Conservation (phyloP, 1,140 invertebrate species). For the Drosophila busckii region DNA sequence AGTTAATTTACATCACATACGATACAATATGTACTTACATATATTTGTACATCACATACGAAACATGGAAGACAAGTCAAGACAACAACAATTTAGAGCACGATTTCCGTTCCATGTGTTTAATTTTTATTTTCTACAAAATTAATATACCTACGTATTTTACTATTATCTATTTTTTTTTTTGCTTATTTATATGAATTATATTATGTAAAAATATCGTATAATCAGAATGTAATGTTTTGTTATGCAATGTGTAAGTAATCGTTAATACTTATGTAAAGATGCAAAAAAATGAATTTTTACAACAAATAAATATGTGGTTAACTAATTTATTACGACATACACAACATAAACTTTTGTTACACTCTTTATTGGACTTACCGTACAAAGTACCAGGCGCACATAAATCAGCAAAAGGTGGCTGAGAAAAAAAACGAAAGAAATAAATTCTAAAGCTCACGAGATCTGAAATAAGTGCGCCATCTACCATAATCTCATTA, state of each 20-base stretch:
- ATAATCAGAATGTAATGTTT: slow-evolving; percentile 62
- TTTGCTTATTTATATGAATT: slow-evolving; percentile 57
- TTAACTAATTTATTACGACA: slow-evolving; percentile 52
- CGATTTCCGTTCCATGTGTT: slow-evolving; percentile 32
- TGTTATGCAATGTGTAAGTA: slow-evolving; percentile 70
- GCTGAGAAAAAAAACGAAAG: too few species aligned
- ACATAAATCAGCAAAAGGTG: too few species aligned
- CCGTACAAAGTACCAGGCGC: too few species aligned
- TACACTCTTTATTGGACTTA: neutral
- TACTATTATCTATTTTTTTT: slow-evolving; percentile 15
- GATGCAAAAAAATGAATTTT: slow-evolving; percentile 26
- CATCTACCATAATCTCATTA: too few species aligned
- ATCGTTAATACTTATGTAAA: slow-evolving; percentile 44
- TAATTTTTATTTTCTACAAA: too few species aligned
- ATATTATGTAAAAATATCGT: slow-evolving; percentile 38
- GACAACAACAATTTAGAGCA: slow-evolving; percentile 23
- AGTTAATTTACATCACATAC: slow-evolving; percentile 5
- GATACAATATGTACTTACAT: slow-evolving; percentile 8
- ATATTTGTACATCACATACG: slow-evolving; percentile 1
- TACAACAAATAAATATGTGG: slow-evolving; percentile 48
- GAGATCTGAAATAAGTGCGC: too few species aligned
- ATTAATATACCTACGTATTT: too few species aligned
- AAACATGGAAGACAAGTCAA: slow-evolving; percentile 20
- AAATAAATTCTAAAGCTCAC: too few species aligned
- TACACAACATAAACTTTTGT: neutral